Percentiles rank a stretch among this genome's conserved stretches.
phyloP scores from a whole-genome alignment of 2,888 invertebrate species.

The Agelastica alni region DNA sequence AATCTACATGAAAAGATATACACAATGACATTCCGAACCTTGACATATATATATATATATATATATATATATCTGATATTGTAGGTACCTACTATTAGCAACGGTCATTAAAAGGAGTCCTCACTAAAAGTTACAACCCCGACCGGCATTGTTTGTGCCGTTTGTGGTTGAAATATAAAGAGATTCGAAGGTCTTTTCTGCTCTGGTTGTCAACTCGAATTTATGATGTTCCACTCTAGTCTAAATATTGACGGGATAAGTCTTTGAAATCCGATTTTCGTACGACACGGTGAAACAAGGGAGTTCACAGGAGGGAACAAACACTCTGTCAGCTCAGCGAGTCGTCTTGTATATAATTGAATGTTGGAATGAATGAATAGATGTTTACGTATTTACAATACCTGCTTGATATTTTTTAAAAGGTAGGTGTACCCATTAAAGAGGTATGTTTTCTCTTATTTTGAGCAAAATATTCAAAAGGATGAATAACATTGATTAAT shows the following conservation, averaged over 20 bases:
- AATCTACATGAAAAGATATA: too few relatives aligned
- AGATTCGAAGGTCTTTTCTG: constrained; percentile 13
- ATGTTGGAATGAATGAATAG: constrained; percentile 6
- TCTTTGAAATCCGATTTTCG: constrained; percentile 17
- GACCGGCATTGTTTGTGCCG: constrained; percentile 21
- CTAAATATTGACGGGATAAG: constrained; percentile 24
- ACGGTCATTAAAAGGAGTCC: background rate
- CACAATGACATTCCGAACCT: constrained; percentile 1
- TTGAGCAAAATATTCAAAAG: too few relatives aligned
- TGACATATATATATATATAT: constrained; percentile 11
- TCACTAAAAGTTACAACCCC: background rate
- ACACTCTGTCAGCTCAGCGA: background rate
- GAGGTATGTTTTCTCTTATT: background rate
- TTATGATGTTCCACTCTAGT: constrained; percentile 26
- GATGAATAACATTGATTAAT: too few relatives aligned
- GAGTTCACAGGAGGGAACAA: background rate
- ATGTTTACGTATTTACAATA: constrained; percentile 12
- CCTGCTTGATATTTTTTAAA: constrained; percentile 9
- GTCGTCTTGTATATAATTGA: constrained; percentile 6
- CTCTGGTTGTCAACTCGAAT: constrained; percentile 21
- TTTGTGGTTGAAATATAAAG: constrained; percentile 25
- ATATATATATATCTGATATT: too few relatives aligned
- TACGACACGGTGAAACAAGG: constrained; percentile 12
- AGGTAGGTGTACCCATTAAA: background rate
- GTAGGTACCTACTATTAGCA: background rate